phyloP scores from a whole-genome alignment of 2,888 invertebrate species.

The Cryptocephalus primarius region DNA sequence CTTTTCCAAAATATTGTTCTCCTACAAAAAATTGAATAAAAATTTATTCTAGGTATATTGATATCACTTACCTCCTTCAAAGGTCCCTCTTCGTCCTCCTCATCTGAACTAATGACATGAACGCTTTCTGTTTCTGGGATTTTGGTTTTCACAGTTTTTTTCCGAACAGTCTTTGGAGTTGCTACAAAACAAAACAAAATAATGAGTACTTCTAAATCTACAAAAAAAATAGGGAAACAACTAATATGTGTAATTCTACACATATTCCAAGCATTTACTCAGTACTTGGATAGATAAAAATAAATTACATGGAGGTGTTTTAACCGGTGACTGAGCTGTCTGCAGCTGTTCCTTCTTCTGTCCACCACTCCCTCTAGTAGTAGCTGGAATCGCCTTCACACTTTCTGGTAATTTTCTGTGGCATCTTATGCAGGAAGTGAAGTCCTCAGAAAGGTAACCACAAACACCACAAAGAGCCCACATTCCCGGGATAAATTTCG shows the following conservation, averaged over 20 bases:
- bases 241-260: no score
- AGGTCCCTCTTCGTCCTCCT: slow-evolving; percentile 40
- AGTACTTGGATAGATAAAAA: no score
- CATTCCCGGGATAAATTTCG: slow-evolving; percentile 58
- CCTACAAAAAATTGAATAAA: slow-evolving; percentile 1
- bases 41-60: background rate
- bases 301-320: no score
- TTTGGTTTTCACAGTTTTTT: slow-evolving; percentile 11
- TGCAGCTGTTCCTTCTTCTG: slow-evolving; percentile 17
- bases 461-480: slow-evolving; percentile 71
- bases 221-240: no score
- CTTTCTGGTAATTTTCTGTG: slow-evolving; percentile 60
- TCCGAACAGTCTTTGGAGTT: slow-evolving; percentile 9
- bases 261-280: no score
- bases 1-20: slow-evolving; percentile 23
- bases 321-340: background rate
- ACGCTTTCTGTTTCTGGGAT: slow-evolving; percentile 49
- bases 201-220: no score
- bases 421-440: slow-evolving; percentile 67
- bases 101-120: slow-evolving; percentile 56
- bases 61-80: slow-evolving; percentile 16
- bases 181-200: background rate
- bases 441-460: slow-evolving; percentile 68
- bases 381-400: slow-evolving; percentile 45
- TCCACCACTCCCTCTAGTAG: slow-evolving; percentile 1